Evolutionary conservation across 1,140 invertebrate species (phyloP).

Genomic region (Cotesia typhae): DNA sequence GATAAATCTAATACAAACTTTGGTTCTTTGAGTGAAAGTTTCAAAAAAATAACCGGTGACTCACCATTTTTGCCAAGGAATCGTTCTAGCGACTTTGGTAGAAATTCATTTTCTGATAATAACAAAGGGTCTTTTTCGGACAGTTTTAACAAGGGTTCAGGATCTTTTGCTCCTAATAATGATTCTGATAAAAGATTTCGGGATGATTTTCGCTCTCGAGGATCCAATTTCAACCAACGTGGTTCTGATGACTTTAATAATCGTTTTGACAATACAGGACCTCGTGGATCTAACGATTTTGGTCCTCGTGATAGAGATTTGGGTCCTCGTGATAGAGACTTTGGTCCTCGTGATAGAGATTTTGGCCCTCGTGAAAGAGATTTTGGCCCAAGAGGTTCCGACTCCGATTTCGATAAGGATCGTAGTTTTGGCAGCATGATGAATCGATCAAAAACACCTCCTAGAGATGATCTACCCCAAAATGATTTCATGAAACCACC

Average conservation of each 20-base stretch:
- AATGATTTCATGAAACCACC: not conserved
- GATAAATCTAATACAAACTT: slow-evolving; percentile 48
- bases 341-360: slow-evolving; percentile 36
- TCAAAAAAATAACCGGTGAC: slow-evolving; percentile 59
- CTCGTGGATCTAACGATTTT: slow-evolving; percentile 37
- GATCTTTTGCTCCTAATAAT: slow-evolving; percentile 34
- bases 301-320: slow-evolving; percentile 36
- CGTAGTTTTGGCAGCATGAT: slow-evolving; percentile 5
- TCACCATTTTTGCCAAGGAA: slow-evolving; percentile 50
- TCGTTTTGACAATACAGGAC: slow-evolving; percentile 36
- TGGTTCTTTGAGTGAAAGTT: slow-evolving; percentile 60
- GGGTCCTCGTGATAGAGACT: slow-evolving; percentile 31
- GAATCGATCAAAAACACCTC: slow-evolving; percentile 9
- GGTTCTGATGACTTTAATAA: slow-evolving; percentile 35
- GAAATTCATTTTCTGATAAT: not conserved
- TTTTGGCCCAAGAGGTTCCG: slow-evolving; percentile 39
- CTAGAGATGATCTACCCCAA: slow-evolving; percentile 6
- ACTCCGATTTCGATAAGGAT: not conserved
- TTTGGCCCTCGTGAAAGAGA: slow-evolving; percentile 34
- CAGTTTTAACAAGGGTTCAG: slow-evolving; percentile 7
- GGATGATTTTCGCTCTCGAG: slow-evolving; percentile 34
- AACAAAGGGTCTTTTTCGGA: slow-evolving; percentile 3
- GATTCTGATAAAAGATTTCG: slow-evolving; percentile 36
- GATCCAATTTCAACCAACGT: slow-evolving; percentile 44
- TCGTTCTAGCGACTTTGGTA: slow-evolving; percentile 37